A percentile compares a stretch with the other conserved stretches of the same genome.
Evolutionary conservation across 2,797 vertebrate species (phyloP).

Genomic region (Mormyrus hasselquistii): DNA sequence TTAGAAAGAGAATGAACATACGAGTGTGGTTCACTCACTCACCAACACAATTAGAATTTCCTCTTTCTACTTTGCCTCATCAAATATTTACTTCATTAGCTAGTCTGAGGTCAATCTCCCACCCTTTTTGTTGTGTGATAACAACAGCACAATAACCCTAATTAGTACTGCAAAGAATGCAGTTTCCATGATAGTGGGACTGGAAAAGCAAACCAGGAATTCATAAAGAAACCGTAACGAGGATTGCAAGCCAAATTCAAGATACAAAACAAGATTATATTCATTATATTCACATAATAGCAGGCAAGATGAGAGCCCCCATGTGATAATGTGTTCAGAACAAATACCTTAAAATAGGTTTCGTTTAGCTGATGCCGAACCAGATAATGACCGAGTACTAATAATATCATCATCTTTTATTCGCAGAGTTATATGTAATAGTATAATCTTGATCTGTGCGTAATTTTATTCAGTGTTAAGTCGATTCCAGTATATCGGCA

Average conservation of each 20-base stretch:
- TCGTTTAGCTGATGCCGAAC: neutral
- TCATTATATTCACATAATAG: neutral
- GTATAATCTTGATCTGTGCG: neutral
- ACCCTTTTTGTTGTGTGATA: slow-evolving; percentile 11
- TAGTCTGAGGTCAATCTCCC: slow-evolving; percentile 16
- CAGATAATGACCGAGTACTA: neutral
- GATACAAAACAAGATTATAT: neutral
- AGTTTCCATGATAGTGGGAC: neutral
- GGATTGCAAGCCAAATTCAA: neutral
- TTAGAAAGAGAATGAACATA: neutral
- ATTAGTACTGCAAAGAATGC: neutral
- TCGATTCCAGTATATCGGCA: neutral
- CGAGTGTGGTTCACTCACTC: neutral
- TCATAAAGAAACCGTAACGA: neutral
- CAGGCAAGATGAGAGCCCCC: neutral
- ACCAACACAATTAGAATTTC: neutral
- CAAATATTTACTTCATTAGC: slow-evolving; percentile 1
- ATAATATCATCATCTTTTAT: neutral
- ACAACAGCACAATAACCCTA: neutral
- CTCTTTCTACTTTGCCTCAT: neutral
- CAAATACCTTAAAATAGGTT: neutral
- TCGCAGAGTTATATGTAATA: neutral
- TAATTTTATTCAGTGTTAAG: neutral
- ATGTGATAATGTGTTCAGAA: neutral
- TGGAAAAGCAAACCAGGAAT: neutral